Percentiles rank a stretch among this genome's conserved stretches.
Evolutionary conservation across 1,140 invertebrate genomes (phyloP).

Genomic region (Anastatus disparis): DNA sequence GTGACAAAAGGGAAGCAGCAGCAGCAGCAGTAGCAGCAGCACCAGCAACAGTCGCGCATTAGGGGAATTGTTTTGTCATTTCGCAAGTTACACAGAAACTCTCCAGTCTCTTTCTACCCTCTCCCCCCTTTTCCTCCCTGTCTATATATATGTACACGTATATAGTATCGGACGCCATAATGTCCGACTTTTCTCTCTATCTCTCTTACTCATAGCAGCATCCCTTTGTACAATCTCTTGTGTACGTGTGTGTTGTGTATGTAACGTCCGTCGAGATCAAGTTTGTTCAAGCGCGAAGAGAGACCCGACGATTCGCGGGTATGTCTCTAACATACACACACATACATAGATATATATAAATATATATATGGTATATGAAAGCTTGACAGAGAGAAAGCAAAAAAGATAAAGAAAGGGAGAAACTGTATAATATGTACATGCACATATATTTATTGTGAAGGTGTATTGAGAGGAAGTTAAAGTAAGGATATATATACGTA

Average conservation of each 20-base stretch:
- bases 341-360: no score
- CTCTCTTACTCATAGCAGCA: no score
- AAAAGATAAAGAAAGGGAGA: no score
- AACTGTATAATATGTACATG: not conserved
- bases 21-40: not conserved
- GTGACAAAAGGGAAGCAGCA: conserved; percentile 21
- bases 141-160: not conserved
- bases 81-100: conserved; percentile 35
- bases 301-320: not conserved
- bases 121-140: not conserved
- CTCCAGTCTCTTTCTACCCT: not conserved
- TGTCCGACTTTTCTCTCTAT: no score
- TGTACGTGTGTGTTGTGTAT: no score
- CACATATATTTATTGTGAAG: not conserved
- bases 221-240: conserved; percentile 28
- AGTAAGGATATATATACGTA: conserved; percentile 25
- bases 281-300: conserved; percentile 18
- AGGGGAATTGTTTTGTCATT: conserved; percentile 42
- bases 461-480: not conserved
- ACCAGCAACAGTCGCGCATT: conserved; percentile 16
- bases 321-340: not conserved
- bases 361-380: no score
- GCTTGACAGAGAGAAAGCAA: no score
- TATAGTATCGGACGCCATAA: not conserved
- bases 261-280: no score